Evolutionary conservation across 2,888 invertebrate genomes (phyloP).

Genomic region (Habroteleia sp.): DNA sequence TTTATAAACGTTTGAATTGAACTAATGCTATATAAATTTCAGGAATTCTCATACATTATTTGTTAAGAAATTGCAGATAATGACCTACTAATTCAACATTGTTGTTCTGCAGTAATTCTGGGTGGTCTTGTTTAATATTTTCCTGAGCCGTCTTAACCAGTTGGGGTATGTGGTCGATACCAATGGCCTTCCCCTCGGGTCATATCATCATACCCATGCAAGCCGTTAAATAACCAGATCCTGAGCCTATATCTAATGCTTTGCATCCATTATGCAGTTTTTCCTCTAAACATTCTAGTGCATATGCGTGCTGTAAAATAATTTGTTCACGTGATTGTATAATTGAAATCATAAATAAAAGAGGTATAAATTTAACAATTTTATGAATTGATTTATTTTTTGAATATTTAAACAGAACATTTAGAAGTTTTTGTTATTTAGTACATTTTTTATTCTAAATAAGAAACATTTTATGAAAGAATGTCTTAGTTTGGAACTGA

Average conservation of each 20-base stretch:
- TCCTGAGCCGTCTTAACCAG: slow-evolving; percentile 87
- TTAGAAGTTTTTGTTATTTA: too few relatives aligned
- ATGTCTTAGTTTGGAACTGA: too few relatives aligned
- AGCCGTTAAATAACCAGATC: slow-evolving; percentile 95
- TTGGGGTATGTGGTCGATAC: slow-evolving; percentile 95
- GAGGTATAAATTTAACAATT: too few relatives aligned
- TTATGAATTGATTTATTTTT: too few relatives aligned
- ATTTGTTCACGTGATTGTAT: too few relatives aligned
- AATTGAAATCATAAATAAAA: too few relatives aligned
- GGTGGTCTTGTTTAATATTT: slow-evolving; percentile 90
- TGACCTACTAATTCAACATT: slow-evolving; percentile 88
- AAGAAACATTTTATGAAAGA: too few relatives aligned
- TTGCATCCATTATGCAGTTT: slow-evolving; percentile 88
- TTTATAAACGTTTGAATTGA: too few relatives aligned
- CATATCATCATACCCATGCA: slow-evolving; percentile 95
- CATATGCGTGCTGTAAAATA: slow-evolving; percentile 90
- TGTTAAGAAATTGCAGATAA: slow-evolving; percentile 25
- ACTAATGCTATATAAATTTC: too few relatives aligned
- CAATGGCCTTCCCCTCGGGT: slow-evolving; percentile 86
- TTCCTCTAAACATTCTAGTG: slow-evolving; percentile 91
- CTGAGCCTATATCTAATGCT: slow-evolving; percentile 95
- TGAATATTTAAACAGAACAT: too few relatives aligned
- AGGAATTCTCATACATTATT: too few relatives aligned
- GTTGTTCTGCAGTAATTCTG: slow-evolving; percentile 85
- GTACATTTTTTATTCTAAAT: too few relatives aligned